phyloP scores from a whole-genome alignment of 2,113 vertebrate genomes.

The Pachypanchax playfairii region DNA sequence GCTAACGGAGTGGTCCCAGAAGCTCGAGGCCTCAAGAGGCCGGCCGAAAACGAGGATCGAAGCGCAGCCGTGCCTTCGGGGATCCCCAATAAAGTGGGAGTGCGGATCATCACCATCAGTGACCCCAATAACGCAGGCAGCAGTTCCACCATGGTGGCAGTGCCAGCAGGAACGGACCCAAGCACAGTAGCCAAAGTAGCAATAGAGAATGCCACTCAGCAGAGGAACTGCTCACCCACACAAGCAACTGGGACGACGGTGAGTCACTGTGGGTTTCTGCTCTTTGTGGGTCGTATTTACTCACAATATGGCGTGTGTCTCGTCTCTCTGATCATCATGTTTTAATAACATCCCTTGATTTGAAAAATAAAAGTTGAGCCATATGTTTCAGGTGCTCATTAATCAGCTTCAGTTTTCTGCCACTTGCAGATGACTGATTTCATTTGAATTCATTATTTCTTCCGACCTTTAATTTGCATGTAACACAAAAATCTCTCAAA shows the following conservation, averaged over 20 bases:
- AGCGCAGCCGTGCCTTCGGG: constrained; percentile 79
- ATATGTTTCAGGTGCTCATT: no score
- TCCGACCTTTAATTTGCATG: no score
- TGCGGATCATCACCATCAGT: constrained; percentile 98
- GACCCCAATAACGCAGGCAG: constrained; percentile 98
- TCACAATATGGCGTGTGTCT: not conserved
- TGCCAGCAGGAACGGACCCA: constrained; percentile 96
- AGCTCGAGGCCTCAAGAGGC: constrained; percentile 91
- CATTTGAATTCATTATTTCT: no score
- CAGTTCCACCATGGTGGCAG: constrained; percentile 97
- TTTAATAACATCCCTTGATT: no score
- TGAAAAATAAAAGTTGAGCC: no score
- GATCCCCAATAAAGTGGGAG: constrained; percentile 98
- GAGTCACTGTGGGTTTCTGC: constrained; percentile 66
- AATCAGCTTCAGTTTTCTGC: no score
- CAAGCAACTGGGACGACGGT: constrained; percentile 86
- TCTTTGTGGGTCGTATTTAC: not conserved
- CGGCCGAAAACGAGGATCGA: constrained; percentile 90
- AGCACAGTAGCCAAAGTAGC: constrained; percentile 99
- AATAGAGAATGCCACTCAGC: constrained; percentile 97
- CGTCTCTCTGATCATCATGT: no score
- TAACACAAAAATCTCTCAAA: no score
- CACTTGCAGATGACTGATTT: no score
- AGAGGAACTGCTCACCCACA: constrained; percentile 89
- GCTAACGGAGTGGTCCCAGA: constrained; percentile 89